A percentile compares a stretch with the other conserved stretches of the same genome.
Evolutionary conservation across 1,140 invertebrate genomes (phyloP).

Genomic region (Ephestia elutella): DNA sequence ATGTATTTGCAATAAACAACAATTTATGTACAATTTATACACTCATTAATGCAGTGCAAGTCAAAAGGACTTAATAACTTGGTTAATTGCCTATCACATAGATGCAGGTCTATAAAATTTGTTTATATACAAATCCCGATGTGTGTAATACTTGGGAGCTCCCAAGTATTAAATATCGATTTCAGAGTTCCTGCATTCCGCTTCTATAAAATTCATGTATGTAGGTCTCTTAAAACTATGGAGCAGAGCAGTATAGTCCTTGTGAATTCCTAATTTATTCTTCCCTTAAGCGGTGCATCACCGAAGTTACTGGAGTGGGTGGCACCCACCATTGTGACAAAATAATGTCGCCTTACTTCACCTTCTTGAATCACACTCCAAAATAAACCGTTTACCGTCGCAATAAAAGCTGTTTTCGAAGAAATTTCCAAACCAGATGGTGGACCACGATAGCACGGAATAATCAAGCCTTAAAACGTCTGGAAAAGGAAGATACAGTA

Average conservation of each 20-base stretch:
- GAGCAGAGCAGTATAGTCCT: conserved; percentile 41
- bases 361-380: conserved; percentile 35
- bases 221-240: conserved; percentile 30
- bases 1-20: too few species aligned
- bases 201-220: background rate
- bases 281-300: conserved; percentile 69
- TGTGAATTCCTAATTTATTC: conserved; percentile 65
- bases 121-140: too few species aligned
- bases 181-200: background rate
- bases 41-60: too few species aligned
- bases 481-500: conserved; percentile 73
- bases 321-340: conserved; percentile 69
- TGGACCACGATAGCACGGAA: conserved; percentile 62
- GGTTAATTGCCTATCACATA: too few species aligned
- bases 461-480: conserved; percentile 73
- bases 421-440: conserved; percentile 49
- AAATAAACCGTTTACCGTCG: conserved; percentile 39
- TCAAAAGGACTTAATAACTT: too few species aligned
- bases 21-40: too few species aligned
- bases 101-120: too few species aligned
- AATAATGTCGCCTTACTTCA: conserved; percentile 67
- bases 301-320: conserved; percentile 61
- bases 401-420: conserved; percentile 35
- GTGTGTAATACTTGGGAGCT: too few species aligned
- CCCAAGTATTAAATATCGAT: conserved; percentile 19